Evolutionary conservation across 2,113 vertebrate species (phyloP), one percentile per base, ranked within the genome.

Genomic region (Phainopepla nitens): DNA sequence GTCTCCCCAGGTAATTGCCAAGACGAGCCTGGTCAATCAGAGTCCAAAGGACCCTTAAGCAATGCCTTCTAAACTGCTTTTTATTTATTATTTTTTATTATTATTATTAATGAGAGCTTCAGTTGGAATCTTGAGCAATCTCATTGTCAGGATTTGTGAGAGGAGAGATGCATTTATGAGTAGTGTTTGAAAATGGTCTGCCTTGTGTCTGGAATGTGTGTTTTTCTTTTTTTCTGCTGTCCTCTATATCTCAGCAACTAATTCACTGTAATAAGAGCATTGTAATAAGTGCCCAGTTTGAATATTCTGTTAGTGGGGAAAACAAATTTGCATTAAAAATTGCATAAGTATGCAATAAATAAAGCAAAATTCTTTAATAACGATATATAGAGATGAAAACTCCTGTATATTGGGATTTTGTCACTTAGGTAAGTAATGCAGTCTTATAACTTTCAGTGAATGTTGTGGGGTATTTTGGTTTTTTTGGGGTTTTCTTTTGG

Each of bases 271-370:
- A 21, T 19, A 54, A 53, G 15, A 44, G 2, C 2, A 7, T 8
- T 42, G 29, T 27, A 51, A 13, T n/a, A 28, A 44, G 13, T 9
- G 29, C 5, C 29, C 49, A 58, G 14, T 75, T 35, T 68, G 15
- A 19, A 15, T 28, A 58, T 28, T 68, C 11, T 61, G 11, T 20
- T 58, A 28, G 19, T 42, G 7, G 35, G 7, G 4, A 88, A 72
- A 94, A n/a, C 3, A 66, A 90, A 61, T 71, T 45, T 93, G 35
- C 24, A 53, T 92, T 82, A 92, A 79, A 95, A 96, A 42, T 96
- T 95, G n/a, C 39, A 81, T 93, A 93, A 96, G 94, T 96, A 95
- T 77, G 31, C 93, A 86, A 94, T 87, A 91, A 51, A 64, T 89
- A 91, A 95, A 95, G 45, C 24, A 95, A 86, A 90, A 19, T 33